These are phyloP conservation scores for Epirrita christyi DNA, from an alignment of 2,888 invertebrate species.

Conservation along the genomic window DNA sequence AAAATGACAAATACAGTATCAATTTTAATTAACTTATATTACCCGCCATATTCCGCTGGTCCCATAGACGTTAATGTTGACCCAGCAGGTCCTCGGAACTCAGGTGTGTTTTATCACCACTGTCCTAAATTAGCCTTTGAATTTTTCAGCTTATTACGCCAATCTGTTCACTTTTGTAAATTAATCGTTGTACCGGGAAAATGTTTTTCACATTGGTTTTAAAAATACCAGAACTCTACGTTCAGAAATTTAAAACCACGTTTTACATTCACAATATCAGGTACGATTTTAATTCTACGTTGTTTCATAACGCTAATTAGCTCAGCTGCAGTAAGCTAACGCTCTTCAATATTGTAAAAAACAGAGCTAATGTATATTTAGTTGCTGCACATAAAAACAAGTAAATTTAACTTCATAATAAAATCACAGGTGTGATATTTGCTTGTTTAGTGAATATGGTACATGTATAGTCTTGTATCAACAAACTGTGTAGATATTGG, in stretches of 20 bases:
- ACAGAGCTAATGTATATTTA: no score
- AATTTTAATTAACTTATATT: conserved; percentile 15
- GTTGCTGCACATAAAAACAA: no score
- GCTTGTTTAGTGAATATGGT: no score
- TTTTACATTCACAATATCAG: no score
- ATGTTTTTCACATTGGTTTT: not conserved
- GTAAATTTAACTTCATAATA: no score
- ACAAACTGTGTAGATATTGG: no score
- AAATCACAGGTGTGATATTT: no score
- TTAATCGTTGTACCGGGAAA: conserved; percentile 2
- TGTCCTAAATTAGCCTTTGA: conserved; percentile 46
- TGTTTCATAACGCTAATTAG: not conserved
- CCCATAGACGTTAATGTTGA: conserved; percentile 13
- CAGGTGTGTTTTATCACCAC: conserved; percentile 50
- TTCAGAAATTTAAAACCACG: no score
- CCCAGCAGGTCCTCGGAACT: conserved; percentile 15
- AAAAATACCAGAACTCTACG: no score
- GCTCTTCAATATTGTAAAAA: no score
- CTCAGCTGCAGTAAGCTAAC: not conserved
- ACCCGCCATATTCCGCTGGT: conserved; percentile 1
- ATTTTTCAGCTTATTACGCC: conserved; percentile 43
- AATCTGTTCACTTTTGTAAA: conserved; percentile 14
- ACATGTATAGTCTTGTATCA: no score
- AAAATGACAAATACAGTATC: not conserved
- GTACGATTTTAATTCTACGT: not conserved